Percentiles rank a stretch among this genome's conserved stretches.
phyloP scores from a whole-genome alignment of 2,797 vertebrate species.

The Phrynocephalus vlangalii region DNA sequence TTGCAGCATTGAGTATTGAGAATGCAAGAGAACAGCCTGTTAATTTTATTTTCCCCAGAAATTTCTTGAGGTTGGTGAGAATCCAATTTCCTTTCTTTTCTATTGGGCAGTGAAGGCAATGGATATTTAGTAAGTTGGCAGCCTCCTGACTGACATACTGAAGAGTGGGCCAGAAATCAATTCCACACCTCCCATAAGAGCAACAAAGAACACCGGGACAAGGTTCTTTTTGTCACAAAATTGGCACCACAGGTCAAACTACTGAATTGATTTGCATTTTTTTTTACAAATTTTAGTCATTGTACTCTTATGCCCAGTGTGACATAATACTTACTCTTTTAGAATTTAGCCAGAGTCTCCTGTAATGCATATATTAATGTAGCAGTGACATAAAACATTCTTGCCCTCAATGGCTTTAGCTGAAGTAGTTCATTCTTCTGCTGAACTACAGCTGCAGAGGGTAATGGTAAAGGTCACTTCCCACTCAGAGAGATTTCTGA shows the following conservation, averaged over 20 bases:
- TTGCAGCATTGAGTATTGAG: background rate
- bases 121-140: background rate
- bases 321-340: conserved; percentile 7
- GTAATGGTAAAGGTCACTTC: conserved; percentile 23
- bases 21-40: background rate
- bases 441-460: conserved; percentile 9
- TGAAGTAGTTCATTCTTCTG: conserved; percentile 11
- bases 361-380: conserved; percentile 18
- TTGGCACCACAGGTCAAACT: conserved; percentile 23
- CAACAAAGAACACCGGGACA: conserved; percentile 2
- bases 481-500: conserved; percentile 27
- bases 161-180: conserved; percentile 13
- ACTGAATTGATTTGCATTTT: conserved; percentile 16
- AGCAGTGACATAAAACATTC: conserved; percentile 23
- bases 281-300: background rate
- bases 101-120: background rate
- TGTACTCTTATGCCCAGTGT: background rate
- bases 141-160: background rate
- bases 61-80: background rate
- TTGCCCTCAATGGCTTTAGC: conserved; percentile 4
- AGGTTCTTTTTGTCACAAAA: conserved; percentile 14
- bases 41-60: background rate
- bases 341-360: conserved; percentile 31
- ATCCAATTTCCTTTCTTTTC: background rate
- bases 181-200: background rate